A percentile compares a stretch with the other conserved stretches of the same genome.
phyloP scores from a whole-genome alignment of 2,888 invertebrate species.

The Villa cingulata region DNA sequence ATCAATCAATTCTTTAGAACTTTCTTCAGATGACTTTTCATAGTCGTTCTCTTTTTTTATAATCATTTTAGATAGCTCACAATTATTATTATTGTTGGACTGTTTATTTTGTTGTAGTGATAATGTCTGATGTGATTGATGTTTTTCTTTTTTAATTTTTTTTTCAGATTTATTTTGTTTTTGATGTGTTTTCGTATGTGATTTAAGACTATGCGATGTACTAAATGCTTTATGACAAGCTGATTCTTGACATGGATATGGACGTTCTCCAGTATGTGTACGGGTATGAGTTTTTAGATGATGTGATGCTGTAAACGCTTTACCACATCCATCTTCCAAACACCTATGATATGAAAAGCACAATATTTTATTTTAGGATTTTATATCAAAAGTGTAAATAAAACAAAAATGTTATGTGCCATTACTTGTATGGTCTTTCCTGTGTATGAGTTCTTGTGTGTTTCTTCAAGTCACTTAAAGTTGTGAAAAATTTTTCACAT shows the following conservation, averaged over 20 bases:
- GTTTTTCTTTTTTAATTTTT: slow-evolving; percentile 1
- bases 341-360: slow-evolving; percentile 47
- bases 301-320: slow-evolving; percentile 87
- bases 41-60: background rate
- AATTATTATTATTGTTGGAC: slow-evolving; percentile 1
- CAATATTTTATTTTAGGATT: background rate
- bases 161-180: slow-evolving; percentile 23
- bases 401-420: background rate
- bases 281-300: slow-evolving; percentile 83
- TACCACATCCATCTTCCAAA: slow-evolving; percentile 68
- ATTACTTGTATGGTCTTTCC: slow-evolving; percentile 76
- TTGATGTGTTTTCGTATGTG: slow-evolving; percentile 64
- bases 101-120: background rate
- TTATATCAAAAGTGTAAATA: background rate
- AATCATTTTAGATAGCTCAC: background rate
- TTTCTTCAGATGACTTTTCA: background rate
- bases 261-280: slow-evolving; percentile 57
- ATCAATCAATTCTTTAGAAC: background rate
- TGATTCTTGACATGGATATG: slow-evolving; percentile 55
- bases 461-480: slow-evolving; percentile 86
- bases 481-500: slow-evolving; percentile 85
- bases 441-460: slow-evolving; percentile 86
- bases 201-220: slow-evolving; percentile 69
- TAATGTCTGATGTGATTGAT: slow-evolving; percentile 9
- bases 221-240: slow-evolving; percentile 68